phyloP scores from a whole-genome alignment of 2,113 vertebrate species.

The Syrrhaptes paradoxus region DNA sequence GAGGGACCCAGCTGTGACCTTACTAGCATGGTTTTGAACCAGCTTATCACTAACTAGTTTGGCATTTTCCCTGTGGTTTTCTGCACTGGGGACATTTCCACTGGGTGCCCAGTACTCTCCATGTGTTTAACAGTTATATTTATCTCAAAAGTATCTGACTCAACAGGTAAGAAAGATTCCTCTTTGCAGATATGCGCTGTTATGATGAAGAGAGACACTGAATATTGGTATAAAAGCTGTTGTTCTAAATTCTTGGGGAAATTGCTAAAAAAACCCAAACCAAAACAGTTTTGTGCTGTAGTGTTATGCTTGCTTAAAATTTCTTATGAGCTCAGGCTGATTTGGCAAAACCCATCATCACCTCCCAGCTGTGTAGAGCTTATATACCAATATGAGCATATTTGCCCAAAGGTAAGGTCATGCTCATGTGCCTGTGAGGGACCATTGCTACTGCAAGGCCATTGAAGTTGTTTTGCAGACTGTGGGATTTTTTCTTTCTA shows the following conservation, averaged over 20 bases:
- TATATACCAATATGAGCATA: background rate
- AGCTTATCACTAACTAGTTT: background rate
- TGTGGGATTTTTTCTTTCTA: background rate
- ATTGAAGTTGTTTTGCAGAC: background rate
- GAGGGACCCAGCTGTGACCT: background rate
- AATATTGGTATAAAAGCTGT: background rate
- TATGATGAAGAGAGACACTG: background rate
- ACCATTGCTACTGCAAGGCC: background rate
- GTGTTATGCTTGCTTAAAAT: background rate
- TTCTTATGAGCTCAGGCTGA: background rate
- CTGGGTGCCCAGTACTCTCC: background rate
- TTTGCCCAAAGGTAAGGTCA: background rate
- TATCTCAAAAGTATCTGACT: background rate
- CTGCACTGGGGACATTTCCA: background rate
- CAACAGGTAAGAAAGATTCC: background rate
- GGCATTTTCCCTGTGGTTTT: background rate
- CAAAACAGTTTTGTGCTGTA: background rate
- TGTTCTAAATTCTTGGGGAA: background rate
- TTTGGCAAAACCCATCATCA: background rate
- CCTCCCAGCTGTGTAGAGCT: background rate
- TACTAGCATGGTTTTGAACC: accelerated
- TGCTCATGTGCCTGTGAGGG: background rate
- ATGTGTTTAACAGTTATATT: background rate
- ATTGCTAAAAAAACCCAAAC: background rate
- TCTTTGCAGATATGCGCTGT: background rate